Evolutionary conservation across 2,797 vertebrate genomes (phyloP), one percentile per base, ranked within the genome.

Genomic region (Pseudochirops cupreus): DNA sequence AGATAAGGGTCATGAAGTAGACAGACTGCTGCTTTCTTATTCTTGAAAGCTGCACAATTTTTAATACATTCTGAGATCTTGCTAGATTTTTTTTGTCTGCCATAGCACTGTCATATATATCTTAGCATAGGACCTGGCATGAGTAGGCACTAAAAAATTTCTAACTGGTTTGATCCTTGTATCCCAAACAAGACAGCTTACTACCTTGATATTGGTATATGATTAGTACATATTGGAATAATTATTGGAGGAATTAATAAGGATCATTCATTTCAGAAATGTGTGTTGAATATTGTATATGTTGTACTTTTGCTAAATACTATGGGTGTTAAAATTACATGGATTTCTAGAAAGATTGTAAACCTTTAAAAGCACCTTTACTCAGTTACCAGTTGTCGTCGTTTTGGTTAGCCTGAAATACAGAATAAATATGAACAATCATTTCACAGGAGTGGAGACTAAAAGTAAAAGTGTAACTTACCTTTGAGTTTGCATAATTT

Each of bases 401-500:
- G 24, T 55, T 50, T 93, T 94, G 97, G 28, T 95, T 98, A 33
- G 50, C 21, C 91, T 28, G 95, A 16, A 91, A 91, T 96, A 93
- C 0, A 3, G 93, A 93, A 92, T 82, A 87, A 46, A 50, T 95
- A 96, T 91, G 97, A 97, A 92, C n/a, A 95, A 62, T 93, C 93
- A 62, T 94, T 97, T 97, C 94, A 94, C 59, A 93, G 29, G 91
- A 67, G 56, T 91, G 58, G 94, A 96, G 92, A 93, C 39, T 91
- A 6, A 94, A 97, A 87, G 1, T 87, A 92, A 52, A 96, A 96
- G 56, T 95, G 62, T 67, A 97, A 97, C 53, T 31, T 96, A 93
- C 94, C 57, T 96, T 94, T 95, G 67, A 56, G 56, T 97, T 97
- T 97, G n/a, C 39, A 52, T 96, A 95, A 94, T 97, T 53, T 97